These are phyloP conservation scores for Onchidella celtica DNA, from an alignment of 2,888 invertebrate species.

Conservation along the genomic window DNA sequence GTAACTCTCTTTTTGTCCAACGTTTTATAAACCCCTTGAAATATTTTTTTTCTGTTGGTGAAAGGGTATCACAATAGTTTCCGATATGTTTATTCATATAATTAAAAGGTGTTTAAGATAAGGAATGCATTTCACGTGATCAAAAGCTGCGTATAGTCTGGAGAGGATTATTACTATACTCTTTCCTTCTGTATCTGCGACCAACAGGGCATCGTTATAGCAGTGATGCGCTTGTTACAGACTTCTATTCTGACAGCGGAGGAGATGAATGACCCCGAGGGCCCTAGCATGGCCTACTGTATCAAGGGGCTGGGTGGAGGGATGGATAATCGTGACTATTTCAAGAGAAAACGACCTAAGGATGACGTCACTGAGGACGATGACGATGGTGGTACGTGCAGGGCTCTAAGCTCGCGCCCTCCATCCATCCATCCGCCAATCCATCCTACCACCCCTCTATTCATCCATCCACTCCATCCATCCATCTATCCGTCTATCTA, in stretches of 20 bases:
- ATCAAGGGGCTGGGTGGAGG: conserved; percentile 39
- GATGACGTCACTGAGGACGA: background rate
- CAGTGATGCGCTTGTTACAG: conserved; percentile 64
- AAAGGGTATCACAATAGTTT: too few relatives aligned
- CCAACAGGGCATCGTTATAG: conserved; percentile 58
- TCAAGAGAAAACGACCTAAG: conserved; percentile 12
- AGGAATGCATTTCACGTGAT: background rate
- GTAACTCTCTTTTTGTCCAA: too few relatives aligned
- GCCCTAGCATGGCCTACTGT: conserved; percentile 51
- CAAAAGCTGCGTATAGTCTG: too few relatives aligned
- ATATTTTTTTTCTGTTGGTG: too few relatives aligned
- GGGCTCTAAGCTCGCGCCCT: background rate
- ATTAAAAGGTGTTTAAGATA: background rate
- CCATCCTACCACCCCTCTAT: too few relatives aligned
- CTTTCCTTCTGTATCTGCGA: too few relatives aligned
- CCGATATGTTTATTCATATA: background rate
- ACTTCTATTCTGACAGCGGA: conserved; percentile 64
- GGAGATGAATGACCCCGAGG: conserved; percentile 60
- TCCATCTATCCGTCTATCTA: too few relatives aligned
- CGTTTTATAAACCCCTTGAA: too few relatives aligned
- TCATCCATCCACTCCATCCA: too few relatives aligned
- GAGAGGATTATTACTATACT: too few relatives aligned
- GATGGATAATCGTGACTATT: background rate
- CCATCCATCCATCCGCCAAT: too few relatives aligned
- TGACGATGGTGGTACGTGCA: background rate